These are phyloP conservation scores for Pseudochirops corinnae DNA, from an alignment of 2,797 vertebrate species.

Conservation along the genomic window DNA sequence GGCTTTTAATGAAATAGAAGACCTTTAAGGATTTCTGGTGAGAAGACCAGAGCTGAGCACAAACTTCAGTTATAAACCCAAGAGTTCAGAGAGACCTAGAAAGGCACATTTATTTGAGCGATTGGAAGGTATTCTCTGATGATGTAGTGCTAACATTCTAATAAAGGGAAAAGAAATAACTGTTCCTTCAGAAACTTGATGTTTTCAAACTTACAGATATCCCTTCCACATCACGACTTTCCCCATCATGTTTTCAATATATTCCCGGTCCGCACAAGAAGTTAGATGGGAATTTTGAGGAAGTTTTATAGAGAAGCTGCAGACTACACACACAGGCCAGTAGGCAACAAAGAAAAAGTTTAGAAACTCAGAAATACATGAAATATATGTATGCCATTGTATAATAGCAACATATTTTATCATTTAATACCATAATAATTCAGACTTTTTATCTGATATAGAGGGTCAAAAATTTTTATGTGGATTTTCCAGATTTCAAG, in stretches of 20 bases:
- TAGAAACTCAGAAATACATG: not conserved
- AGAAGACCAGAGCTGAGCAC: not conserved
- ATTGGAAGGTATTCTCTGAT: not conserved
- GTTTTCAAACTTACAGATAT: not conserved
- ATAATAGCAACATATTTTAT: not conserved
- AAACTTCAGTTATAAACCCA: not conserved
- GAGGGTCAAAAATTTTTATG: not conserved
- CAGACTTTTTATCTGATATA: not conserved
- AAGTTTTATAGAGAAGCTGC: not conserved
- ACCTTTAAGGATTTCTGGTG: not conserved
- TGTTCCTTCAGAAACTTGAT: not conserved
- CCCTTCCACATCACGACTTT: not conserved
- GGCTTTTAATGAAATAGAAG: not conserved
- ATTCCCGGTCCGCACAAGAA: not conserved
- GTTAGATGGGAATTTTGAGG: not conserved
- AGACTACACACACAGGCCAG: not conserved
- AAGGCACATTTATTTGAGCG: not conserved
- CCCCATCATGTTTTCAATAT: not conserved
- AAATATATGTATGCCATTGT: not conserved
- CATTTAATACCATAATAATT: not conserved
- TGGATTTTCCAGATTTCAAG: not conserved
- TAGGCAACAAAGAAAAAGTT: not conserved
- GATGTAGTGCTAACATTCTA: not conserved
- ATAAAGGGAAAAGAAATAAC: not conserved
- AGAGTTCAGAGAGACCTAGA: not conserved